Evolutionary conservation across 2,888 invertebrate species (phyloP).

Genomic region (Timandra comae): DNA sequence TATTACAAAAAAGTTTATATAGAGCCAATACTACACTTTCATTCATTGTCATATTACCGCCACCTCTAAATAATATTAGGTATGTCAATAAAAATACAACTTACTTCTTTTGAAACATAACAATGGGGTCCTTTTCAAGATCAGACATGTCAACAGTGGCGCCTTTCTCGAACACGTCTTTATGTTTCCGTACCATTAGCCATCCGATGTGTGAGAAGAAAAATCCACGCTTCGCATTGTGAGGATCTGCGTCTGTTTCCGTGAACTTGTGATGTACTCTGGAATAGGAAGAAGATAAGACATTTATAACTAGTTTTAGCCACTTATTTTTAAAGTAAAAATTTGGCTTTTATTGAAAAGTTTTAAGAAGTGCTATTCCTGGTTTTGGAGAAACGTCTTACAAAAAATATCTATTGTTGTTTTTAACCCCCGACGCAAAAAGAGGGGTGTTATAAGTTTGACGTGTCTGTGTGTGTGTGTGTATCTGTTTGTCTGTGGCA

Average conservation of each 20-base stretch:
- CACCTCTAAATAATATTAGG: too few relatives aligned
- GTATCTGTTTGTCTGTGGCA: too few relatives aligned
- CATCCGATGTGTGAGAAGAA: constrained; percentile 98
- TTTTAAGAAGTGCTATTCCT: too few relatives aligned
- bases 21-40: too few relatives aligned
- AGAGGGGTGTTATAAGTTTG: too few relatives aligned
- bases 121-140: constrained; percentile 87
- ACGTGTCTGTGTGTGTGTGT: too few relatives aligned
- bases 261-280: constrained; percentile 93
- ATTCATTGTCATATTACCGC: too few relatives aligned
- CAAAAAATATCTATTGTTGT: too few relatives aligned
- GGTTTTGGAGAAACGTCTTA: too few relatives aligned
- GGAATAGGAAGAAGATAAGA: constrained; percentile 6
- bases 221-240: constrained; percentile 91
- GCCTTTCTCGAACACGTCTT: constrained; percentile 90
- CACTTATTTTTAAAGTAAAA: not conserved
- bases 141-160: constrained; percentile 92
- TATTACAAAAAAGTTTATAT: too few relatives aligned
- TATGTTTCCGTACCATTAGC: constrained; percentile 92
- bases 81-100: too few relatives aligned
- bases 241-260: constrained; percentile 93
- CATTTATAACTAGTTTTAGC: not conserved
- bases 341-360: not conserved
- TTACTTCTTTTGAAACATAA: constrained; percentile 91
- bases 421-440: too few relatives aligned